Evolutionary conservation across 2,888 invertebrate genomes (phyloP).

Genomic region (Eupithecia tripunctaria): DNA sequence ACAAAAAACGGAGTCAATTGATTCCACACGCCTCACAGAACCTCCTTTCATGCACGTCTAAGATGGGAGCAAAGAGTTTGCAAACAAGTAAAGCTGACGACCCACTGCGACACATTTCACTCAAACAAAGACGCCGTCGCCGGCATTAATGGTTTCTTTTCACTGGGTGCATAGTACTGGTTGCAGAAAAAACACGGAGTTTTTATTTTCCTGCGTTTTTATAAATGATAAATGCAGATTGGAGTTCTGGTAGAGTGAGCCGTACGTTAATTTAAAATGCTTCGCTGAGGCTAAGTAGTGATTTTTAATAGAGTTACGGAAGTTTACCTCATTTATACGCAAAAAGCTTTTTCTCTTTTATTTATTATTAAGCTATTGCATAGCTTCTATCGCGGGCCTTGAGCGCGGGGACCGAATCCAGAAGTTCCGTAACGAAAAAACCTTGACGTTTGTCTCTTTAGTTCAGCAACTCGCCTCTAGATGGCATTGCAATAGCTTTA

Average conservation of each 20-base stretch:
- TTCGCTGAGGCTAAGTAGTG: not conserved
- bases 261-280: not conserved
- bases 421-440: too few species aligned
- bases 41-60: constrained; percentile 7
- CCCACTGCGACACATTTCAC: constrained; percentile 43
- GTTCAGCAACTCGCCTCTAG: too few species aligned
- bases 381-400: too few species aligned
- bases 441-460: too few species aligned
- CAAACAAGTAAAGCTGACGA: constrained; percentile 36
- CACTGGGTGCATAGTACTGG: constrained; percentile 30
- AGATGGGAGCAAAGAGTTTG: constrained; percentile 18
- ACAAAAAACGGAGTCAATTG: constrained; percentile 13
- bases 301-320: not conserved
- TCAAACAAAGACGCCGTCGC: constrained; percentile 37
- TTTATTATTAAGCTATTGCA: too few species aligned
- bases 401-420: too few species aligned
- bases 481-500: too few species aligned
- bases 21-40: constrained; percentile 8
- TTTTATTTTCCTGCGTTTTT: not conserved
- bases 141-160: constrained; percentile 47
- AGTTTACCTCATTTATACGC: not conserved
- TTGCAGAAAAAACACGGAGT: constrained; percentile 22
- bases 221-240: not conserved
- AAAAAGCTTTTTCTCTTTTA: not conserved
- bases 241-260: not conserved